Evolutionary conservation across 2,888 invertebrate genomes (phyloP), one percentile per base, ranked within the genome.

Genomic region (Acheta domesticus): DNA sequence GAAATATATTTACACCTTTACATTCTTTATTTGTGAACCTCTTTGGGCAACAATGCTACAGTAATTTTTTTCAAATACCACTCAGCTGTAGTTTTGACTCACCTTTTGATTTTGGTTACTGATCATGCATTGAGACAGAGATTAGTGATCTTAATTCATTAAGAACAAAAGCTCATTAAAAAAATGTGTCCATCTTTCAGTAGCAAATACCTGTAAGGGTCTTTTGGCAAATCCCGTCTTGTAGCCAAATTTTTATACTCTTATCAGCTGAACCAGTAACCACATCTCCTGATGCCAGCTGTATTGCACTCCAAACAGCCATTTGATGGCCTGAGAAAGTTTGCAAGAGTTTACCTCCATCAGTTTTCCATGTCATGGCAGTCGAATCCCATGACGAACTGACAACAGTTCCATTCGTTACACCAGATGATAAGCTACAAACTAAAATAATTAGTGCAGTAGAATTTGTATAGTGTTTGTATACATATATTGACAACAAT

Each of bases 301-400:
- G 93, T 81, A 89, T 86, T 0, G 90, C 89, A 23, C 92, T 91
- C 98, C 98, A 99, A 11, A 99, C 94, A 0, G 98, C 96, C 19
- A 94, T 93, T 82, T 91, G 89, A 84, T 95, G 95, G 0, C 94
- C 94, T 81, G 89, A 88, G 12, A 94, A 88, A 0, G 91, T 91
- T 75, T 91, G 86, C 0, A 89, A 85, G 1, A 76, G 23, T 49
- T 87, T 84, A 78, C 89, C 87, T 49, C 89, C 87, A 80, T 88
- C 89, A 4, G 93, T 83, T 78, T 88, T 89, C 97, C 98, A 98
- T 77, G 96, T 88, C 84, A 93, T 93, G 0, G 95, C 96, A 8
- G 95, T 94, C 82, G 91, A 91, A 86, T 99, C 98, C 98, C 98
- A 98, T 77, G 98, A 98, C 75, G 96, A 95, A 85, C 96, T 96